Percentiles rank a stretch among this genome's conserved stretches.
Evolutionary conservation across 2,888 invertebrate genomes (phyloP).

Genomic region (Pollenia angustigena): DNA sequence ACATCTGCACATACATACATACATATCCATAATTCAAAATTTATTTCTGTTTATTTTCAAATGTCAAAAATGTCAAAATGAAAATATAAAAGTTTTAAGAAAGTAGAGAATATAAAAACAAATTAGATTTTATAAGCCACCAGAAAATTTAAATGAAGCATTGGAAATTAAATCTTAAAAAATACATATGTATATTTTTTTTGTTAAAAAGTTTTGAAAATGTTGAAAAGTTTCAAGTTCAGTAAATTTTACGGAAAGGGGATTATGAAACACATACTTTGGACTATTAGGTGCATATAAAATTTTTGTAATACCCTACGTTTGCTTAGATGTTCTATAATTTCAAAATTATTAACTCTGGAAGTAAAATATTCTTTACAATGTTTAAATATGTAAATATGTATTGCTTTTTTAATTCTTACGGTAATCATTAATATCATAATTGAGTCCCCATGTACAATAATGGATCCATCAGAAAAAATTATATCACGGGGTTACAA

Average conservation of each 20-base stretch:
- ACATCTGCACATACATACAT: neutral
- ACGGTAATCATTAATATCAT: no score
- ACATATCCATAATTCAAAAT: constrained; percentile 27
- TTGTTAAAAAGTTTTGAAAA: neutral
- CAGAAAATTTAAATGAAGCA: constrained; percentile 36
- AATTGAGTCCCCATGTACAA: no score
- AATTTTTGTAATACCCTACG: neutral
- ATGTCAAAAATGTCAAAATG: constrained; percentile 55
- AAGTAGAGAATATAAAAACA: constrained; percentile 20
- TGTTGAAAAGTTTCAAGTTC: constrained; percentile 7
- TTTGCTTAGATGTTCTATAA: neutral
- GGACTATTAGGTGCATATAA: no score
- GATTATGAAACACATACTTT: neutral
- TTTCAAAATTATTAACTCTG: no score
- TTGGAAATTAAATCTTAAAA: constrained; percentile 18
- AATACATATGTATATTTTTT: neutral
- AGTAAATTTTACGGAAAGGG: neutral
- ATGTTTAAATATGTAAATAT: no score
- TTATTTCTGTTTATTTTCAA: constrained; percentile 35
- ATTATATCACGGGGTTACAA: no score
- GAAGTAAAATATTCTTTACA: no score
- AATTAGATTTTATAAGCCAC: constrained; percentile 15
- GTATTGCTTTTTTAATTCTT: no score
- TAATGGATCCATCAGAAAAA: no score
- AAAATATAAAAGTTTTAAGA: constrained; percentile 25